Conservation (phyloP, 1,140 invertebrate genomes). For the Tribolium castaneum region DNA sequence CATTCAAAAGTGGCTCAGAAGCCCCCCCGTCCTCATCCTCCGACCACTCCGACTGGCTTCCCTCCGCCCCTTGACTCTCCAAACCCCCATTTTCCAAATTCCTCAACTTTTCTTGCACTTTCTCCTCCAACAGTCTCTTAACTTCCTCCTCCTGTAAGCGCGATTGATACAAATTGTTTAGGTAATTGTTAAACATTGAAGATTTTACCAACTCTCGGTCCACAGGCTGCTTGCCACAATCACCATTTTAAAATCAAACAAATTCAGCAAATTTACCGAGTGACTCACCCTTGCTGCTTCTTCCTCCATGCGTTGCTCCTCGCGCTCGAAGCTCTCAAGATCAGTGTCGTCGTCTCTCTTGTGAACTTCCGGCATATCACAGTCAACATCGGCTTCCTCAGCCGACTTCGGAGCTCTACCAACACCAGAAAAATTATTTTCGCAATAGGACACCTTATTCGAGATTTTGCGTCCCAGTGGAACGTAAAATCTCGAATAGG, state of each 20-base stretch:
- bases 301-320: slow-evolving; percentile 66
- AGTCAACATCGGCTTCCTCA: slow-evolving; percentile 58
- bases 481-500: too few species aligned
- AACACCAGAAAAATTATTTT: background rate
- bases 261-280: background rate
- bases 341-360: slow-evolving; percentile 60
- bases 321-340: slow-evolving; percentile 66
- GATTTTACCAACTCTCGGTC: slow-evolving; percentile 59
- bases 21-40: slow-evolving; percentile 75
- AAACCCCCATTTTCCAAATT: slow-evolving; percentile 53
- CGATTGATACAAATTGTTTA: slow-evolving; percentile 35
- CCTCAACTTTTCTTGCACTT: slow-evolving; percentile 61
- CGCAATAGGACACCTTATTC: too few species aligned
- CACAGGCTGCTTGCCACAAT: slow-evolving; percentile 53
- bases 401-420: slow-evolving; percentile 47
- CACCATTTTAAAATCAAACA: background rate
- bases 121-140: slow-evolving; percentile 65
- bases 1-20: slow-evolving; percentile 66
- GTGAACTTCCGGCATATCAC: slow-evolving; percentile 60
- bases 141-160: slow-evolving; percentile 67
- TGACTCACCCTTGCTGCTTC: slow-evolving; percentile 62
- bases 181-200: slow-evolving; percentile 27
- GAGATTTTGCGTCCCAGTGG: too few species aligned
- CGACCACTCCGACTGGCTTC: slow-evolving; percentile 84
- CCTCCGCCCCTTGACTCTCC: slow-evolving; percentile 40